These are phyloP conservation scores for Phortica okadai DNA, from an alignment of 2,888 invertebrate genomes.

Conservation along the genomic window DNA sequence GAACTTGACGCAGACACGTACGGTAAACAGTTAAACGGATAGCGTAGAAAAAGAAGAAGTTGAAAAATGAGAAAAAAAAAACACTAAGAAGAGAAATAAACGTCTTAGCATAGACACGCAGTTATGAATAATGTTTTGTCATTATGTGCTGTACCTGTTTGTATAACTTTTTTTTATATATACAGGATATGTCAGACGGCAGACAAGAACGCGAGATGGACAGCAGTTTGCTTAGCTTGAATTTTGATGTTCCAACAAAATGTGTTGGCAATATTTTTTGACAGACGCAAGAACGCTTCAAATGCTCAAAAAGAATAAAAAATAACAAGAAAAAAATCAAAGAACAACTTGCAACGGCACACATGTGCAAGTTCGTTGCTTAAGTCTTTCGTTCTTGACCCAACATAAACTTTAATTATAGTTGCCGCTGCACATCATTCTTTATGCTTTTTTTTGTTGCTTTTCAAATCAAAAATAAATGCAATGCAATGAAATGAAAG, in stretches of 20 bases:
- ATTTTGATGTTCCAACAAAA: too few species aligned
- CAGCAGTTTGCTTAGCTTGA: too few species aligned
- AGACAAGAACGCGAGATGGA: slow-evolving; percentile 22
- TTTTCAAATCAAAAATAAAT: not conserved
- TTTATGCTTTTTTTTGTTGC: not conserved
- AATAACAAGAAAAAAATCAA: not conserved
- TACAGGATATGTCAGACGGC: slow-evolving; percentile 24
- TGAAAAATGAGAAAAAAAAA: slow-evolving; percentile 11
- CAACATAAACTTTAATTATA: slow-evolving; percentile 9
- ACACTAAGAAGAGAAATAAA: not conserved
- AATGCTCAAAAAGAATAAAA: not conserved
- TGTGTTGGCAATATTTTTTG: too few species aligned
- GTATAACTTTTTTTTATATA: not conserved
- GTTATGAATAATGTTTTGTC: slow-evolving; percentile 25
- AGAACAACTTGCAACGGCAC: not conserved
- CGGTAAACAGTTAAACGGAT: not conserved
- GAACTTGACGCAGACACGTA: not conserved
- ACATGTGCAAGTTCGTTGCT: slow-evolving; percentile 52
- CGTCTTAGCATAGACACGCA: not conserved
- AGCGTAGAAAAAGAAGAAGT: not conserved
- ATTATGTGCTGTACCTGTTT: slow-evolving; percentile 4
- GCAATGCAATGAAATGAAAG: not conserved
- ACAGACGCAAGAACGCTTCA: too few species aligned
- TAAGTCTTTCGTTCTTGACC: slow-evolving; percentile 49
- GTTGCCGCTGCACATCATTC: not conserved